Percentiles rank a stretch among this genome's conserved stretches.
These are phyloP conservation scores for Geodia barretti DNA, from an alignment of 37 sponge, comb jelly and placozoan species.

Conservation along the genomic window DNA sequence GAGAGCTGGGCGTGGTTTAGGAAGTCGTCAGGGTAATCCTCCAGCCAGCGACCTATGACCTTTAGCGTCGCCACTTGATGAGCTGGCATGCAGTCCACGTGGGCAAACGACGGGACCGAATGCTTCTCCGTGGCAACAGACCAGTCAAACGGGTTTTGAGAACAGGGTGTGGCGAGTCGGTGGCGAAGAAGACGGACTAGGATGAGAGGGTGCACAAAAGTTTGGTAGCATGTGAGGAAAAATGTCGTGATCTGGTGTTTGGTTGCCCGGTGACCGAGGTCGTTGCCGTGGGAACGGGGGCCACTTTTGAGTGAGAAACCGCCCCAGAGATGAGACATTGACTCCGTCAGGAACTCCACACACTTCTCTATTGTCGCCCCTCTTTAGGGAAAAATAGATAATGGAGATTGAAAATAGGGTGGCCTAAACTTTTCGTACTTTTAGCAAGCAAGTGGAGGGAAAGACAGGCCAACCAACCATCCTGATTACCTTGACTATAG, in stretches of 20 bases:
- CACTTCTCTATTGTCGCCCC: slow-evolving; percentile 77
- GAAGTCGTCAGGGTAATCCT: slow-evolving; percentile 54
- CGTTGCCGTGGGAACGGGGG: slow-evolving; percentile 24
- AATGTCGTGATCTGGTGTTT: slow-evolving; percentile 74
- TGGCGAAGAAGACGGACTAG: slow-evolving; percentile 82
- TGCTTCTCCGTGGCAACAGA: neutral
- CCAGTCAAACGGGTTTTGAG: slow-evolving; percentile 47
- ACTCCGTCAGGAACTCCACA: slow-evolving; percentile 61
- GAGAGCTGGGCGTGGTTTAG: slow-evolving; percentile 12
- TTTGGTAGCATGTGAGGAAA: slow-evolving; percentile 75
- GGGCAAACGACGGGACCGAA: neutral
- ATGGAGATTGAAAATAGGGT: neutral
- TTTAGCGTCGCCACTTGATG: slow-evolving; percentile 13
- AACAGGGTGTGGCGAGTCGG: slow-evolving; percentile 33
- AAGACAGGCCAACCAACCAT: too few species aligned
- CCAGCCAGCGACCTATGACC: slow-evolving; percentile 70
- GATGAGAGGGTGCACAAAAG: slow-evolving; percentile 81
- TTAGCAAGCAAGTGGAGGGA: too few species aligned
- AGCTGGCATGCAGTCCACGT: neutral
- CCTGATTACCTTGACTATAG: too few species aligned
- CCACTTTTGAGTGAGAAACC: slow-evolving; percentile 43
- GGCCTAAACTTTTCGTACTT: neutral
- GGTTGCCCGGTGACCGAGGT: slow-evolving; percentile 35
- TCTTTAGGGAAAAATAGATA: too few species aligned
- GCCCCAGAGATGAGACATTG: slow-evolving; percentile 58